Base-by-base conservation (phyloP, 2,113 vertebrate genomes). In the Orientallactaga bullata region DNA sequence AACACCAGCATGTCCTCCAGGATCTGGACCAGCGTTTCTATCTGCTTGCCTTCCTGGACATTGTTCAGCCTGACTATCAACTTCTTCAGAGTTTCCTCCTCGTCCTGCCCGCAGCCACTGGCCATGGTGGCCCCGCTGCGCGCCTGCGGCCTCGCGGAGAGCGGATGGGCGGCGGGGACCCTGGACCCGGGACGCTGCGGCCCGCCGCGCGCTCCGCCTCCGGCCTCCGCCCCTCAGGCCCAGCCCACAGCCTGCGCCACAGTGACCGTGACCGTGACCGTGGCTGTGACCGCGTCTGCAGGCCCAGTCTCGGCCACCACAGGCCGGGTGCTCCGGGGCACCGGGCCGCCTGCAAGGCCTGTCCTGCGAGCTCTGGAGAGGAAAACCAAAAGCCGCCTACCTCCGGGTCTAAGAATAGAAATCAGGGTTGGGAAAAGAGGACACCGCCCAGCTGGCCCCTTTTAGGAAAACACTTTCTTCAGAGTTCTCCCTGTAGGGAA, bases 1-100 rank as follows among this genome's bases (percentile, higher is more conserved):
- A 99, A 97, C 96, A 98, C 98, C 80, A 99, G 98, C 58, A 99
- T 95, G 68, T 99, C 99, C 90, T 99, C 98, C 93, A 99, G 97
- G 91, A 99, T 99, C 82, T 99, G 99, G 17, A 99, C 97, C 96
- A 99, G 94, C 0, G 98, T 99, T 80, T 98, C 97, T 61, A 99
- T 84, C 39, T 98, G 98, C 28, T 99, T 98, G 85, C 98, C 98
- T 58, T 99, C 99, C 88, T 99, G 98, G 1, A 99, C 96, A n/a
- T 98, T 99, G 7, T 96, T 98, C 72, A 99, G 98, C 69, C 99
- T 98, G 73, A 99, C 99, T 26, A 99, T 82, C 26, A 99, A 98
- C 77, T 99, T 99, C 96, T 96, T 98, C 79, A 99, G 93, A 78
- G 97, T 97, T 94, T 98, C 97, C 71, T 99, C 98, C 20, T 98